These are phyloP conservation scores for Arnoldichthys spilopterus DNA, from an alignment of 2,797 vertebrate genomes.

Conservation along the genomic window DNA sequence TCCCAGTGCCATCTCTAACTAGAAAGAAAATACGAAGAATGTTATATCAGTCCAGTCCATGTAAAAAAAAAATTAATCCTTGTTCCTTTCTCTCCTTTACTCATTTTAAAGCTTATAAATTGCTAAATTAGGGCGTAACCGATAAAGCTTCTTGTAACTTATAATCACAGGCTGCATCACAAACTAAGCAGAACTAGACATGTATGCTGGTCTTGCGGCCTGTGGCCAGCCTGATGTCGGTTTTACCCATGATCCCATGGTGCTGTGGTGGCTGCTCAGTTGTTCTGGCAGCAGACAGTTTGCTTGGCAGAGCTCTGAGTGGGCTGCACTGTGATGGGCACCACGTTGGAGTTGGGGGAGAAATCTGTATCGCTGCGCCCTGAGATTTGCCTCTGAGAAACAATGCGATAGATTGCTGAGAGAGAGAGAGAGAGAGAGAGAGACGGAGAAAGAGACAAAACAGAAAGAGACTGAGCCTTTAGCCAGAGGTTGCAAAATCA, in stretches of 20 bases:
- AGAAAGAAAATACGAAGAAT: slow-evolving; percentile 53
- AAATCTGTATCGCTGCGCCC: slow-evolving; percentile 80
- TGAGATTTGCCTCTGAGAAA: slow-evolving; percentile 87
- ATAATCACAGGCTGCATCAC: slow-evolving; percentile 31
- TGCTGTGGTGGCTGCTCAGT: slow-evolving; percentile 73
- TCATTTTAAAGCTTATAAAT: slow-evolving; percentile 51
- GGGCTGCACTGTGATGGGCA: slow-evolving; percentile 87
- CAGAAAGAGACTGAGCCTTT: background rate
- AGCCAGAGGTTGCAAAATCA: slow-evolving; percentile 2
- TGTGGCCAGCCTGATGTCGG: slow-evolving; percentile 51
- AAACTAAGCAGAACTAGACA: slow-evolving; percentile 20
- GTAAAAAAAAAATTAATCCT: background rate
- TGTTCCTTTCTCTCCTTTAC: slow-evolving; percentile 54
- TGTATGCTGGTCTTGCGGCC: background rate
- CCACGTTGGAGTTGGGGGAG: slow-evolving; percentile 81
- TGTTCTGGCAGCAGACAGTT: slow-evolving; percentile 83
- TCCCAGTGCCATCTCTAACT: slow-evolving; percentile 43
- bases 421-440: slow-evolving; percentile 14
- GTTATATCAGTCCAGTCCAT: slow-evolving; percentile 22
- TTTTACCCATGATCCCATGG: slow-evolving; percentile 59
- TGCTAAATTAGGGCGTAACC: slow-evolving; percentile 43
- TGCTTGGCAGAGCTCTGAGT: slow-evolving; percentile 78
- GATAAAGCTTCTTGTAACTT: slow-evolving; percentile 50
- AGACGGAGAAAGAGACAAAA: background rate
- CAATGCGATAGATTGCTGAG: slow-evolving; percentile 87